These are phyloP conservation scores for Sciurus niger DNA, from an alignment of 2,113 vertebrate genomes.

Conservation along the genomic window DNA sequence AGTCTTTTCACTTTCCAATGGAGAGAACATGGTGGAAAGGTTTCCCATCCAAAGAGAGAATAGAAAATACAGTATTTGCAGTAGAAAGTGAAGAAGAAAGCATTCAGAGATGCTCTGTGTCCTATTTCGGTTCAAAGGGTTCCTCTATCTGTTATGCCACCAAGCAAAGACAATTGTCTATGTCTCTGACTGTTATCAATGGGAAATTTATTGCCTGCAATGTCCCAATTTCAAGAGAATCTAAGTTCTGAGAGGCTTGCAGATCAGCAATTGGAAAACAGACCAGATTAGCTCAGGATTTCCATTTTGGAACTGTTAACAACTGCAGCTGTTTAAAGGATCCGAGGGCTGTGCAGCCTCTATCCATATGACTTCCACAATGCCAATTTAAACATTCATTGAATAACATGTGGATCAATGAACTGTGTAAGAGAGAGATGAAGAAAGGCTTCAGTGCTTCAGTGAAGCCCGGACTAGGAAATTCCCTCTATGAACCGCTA, in stretches of 20 bases:
- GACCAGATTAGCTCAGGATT: not conserved
- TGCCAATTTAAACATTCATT: slow-evolving; percentile 47
- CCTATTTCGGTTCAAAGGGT: slow-evolving; percentile 18
- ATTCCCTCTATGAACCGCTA: not conserved
- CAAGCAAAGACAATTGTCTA: not conserved
- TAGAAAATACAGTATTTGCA: not conserved
- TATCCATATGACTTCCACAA: not conserved
- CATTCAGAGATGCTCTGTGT: not conserved
- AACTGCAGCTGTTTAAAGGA: not conserved
- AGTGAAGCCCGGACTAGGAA: not conserved
- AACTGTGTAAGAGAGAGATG: slow-evolving; percentile 13
- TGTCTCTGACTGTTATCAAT: not conserved
- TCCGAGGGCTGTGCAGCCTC: not conserved
- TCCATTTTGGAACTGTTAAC: slow-evolving; percentile 18
- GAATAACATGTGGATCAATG: slow-evolving; percentile 40
- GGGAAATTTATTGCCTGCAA: not conserved
- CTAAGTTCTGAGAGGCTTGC: not conserved
- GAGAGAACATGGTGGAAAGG: slow-evolving; percentile 1
- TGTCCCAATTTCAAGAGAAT: not conserved
- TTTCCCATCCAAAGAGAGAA: slow-evolving; percentile 1
- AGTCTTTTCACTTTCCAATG: slow-evolving; percentile 7
- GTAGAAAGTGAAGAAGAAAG: slow-evolving; percentile 39
- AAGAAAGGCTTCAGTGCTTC: not conserved
- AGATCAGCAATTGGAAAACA: not conserved
- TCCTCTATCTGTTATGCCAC: not conserved